Evolutionary conservation across 2,113 vertebrate genomes (phyloP), one percentile per base, ranked within the genome.

Genomic region (Percopsis transmontana): DNA sequence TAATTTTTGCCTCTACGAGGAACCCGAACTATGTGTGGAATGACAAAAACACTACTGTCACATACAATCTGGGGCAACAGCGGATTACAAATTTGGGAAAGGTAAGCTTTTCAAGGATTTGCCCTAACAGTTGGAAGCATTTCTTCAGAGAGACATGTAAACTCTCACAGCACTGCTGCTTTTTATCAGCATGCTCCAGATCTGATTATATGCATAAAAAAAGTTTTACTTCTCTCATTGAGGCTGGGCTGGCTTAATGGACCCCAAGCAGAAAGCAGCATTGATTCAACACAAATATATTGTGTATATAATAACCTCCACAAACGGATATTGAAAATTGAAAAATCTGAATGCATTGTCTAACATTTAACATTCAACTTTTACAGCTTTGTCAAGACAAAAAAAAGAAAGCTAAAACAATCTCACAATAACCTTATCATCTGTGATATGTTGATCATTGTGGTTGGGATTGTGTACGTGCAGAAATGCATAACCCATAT

Each of bases 21-120:
- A 60, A 70, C 14, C 12, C 2, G 52, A 68, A 76, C 68, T 66
- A 66, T 82, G 64, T 61, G 64, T 72, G 70, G 72, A 80, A 77
- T 66, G 6, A n/a, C 16, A 45, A 15, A 15, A 68, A 47, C 60
- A 79, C 63, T 71, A 59, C 65, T 23, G 40, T 64, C 69, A 62
- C 72, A 42, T n/a, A 76, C 74, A 76, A 82, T 82, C 68, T 86
- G 78, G 82, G 77, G 53, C 83, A 86, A 67, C 52, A 65, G 69
- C 76, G 79, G 79, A 87, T 80, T 87, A 85, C 14, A 81, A 76
- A 76, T 82, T 81, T 79, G 86, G 73, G 56, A 76, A 86, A 87
- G 79, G 84, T 85, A 80, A 83, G 79, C 78, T 70, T 80, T 81
- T 86, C 62, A 81, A 80, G 87, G 83, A 83, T 80, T 85, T 87